A percentile compares a stretch with the other conserved stretches of the same genome.
Conservation (phyloP, 1,140 invertebrate genomes). For the Paraescarpia echinospica region DNA sequence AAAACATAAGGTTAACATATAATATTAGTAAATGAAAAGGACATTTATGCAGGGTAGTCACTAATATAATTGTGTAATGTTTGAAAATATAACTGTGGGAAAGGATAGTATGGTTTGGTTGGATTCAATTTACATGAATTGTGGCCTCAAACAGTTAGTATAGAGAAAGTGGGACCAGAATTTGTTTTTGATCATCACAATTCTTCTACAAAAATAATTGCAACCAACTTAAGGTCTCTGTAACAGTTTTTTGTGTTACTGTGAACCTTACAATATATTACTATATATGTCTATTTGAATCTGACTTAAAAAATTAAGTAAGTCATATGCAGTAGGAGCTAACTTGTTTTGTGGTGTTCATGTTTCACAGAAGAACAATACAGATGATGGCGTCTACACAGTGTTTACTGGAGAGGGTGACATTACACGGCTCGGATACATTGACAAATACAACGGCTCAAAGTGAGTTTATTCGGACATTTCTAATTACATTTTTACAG, state of each 20-base stretch:
- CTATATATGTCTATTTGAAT: neutral
- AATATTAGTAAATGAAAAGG: too few relatives aligned
- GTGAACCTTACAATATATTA: neutral
- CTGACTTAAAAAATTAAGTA: neutral
- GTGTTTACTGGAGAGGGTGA: slow-evolving; percentile 59
- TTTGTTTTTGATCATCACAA: too few relatives aligned
- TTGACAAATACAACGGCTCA: slow-evolving; percentile 57
- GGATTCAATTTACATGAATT: too few relatives aligned
- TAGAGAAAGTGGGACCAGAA: too few relatives aligned
- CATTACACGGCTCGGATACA: slow-evolving; percentile 50
- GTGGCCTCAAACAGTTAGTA: too few relatives aligned
- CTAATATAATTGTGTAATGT: too few relatives aligned
- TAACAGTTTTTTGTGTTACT: neutral
- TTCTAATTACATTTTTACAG: neutral
- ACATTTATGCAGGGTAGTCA: too few relatives aligned
- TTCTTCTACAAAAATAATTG: too few relatives aligned
- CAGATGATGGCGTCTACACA: slow-evolving; percentile 61
- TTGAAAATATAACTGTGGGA: too few relatives aligned
- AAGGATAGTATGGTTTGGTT: too few relatives aligned
- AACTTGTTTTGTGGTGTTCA: neutral
- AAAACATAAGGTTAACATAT: too few relatives aligned
- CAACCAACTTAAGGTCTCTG: neutral
- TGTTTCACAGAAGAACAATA: slow-evolving; percentile 57
- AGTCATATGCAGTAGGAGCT: neutral
- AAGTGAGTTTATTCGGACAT: slow-evolving; percentile 33